Percentiles rank a stretch among this genome's conserved stretches.
Evolutionary conservation across 2,888 invertebrate genomes (phyloP).

Genomic region (Tachina fera): DNA sequence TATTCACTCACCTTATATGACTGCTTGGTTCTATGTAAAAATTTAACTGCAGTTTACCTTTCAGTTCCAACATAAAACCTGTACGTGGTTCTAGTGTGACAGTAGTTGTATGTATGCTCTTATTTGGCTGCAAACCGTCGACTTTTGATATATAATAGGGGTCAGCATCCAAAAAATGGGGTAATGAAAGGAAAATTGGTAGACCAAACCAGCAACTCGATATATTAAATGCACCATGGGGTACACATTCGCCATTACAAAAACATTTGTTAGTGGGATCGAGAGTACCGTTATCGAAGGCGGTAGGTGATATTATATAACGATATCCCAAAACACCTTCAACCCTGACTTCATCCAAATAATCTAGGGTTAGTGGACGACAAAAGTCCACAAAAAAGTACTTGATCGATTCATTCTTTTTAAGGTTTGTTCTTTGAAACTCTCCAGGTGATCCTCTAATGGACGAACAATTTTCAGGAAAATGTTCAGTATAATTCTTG

Average conservation of each 20-base stretch:
- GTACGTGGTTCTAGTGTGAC: constrained; percentile 89
- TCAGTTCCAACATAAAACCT: constrained; percentile 89
- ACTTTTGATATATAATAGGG: constrained; percentile 86
- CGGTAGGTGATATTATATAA: constrained; percentile 85
- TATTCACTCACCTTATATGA: constrained; percentile 85
- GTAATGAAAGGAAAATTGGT: constrained; percentile 91
- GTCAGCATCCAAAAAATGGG: constrained; percentile 92
- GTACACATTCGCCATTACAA: constrained; percentile 87
- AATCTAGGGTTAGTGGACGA: constrained; percentile 86
- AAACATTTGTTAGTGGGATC: constrained; percentile 87
- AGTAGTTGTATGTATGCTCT: constrained; percentile 88
- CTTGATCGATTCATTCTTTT: constrained; percentile 84
- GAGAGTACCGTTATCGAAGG: constrained; percentile 87
- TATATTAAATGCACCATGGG: constrained; percentile 89
- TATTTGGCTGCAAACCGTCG: constrained; percentile 88
- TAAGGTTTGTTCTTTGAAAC: constrained; percentile 87
- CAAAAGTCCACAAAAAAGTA: constrained; percentile 91
- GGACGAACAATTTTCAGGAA: constrained; percentile 84
- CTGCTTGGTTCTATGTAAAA: constrained; percentile 86
- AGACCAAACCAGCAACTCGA: constrained; percentile 90
- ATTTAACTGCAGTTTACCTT: constrained; percentile 90
- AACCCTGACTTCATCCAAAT: constrained; percentile 84
- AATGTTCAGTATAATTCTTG: constrained; percentile 84
- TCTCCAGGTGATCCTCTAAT: constrained; percentile 91
- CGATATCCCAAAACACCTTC: constrained; percentile 87